A percentile compares a stretch with the other conserved stretches of the same genome.
These are phyloP conservation scores for Chionodraco myersi DNA, from an alignment of 2,113 vertebrate genomes.

Conservation along the genomic window DNA sequence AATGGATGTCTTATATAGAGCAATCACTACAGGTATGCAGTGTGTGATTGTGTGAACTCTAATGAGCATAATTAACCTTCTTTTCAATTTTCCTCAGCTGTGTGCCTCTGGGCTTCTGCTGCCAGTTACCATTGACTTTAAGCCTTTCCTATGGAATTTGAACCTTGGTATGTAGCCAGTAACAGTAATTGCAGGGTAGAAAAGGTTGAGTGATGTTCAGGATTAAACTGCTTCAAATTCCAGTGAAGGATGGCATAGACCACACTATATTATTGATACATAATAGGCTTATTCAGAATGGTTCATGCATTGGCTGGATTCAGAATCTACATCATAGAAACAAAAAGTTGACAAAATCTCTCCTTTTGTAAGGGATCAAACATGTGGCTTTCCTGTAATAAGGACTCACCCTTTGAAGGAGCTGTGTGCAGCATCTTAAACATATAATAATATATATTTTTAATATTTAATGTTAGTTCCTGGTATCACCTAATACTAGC, in stretches of 20 bases:
- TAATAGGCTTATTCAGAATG: not conserved
- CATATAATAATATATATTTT: too few species aligned
- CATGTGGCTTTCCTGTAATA: not conserved
- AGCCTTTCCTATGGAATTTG: slow-evolving; percentile 42
- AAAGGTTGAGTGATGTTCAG: slow-evolving; percentile 28
- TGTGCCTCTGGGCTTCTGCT: slow-evolving; percentile 55
- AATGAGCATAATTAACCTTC: slow-evolving; percentile 70
- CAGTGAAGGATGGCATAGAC: slow-evolving; percentile 30
- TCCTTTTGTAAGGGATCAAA: not conserved
- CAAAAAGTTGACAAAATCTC: not conserved
- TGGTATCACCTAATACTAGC: not conserved
- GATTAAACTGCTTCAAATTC: slow-evolving; percentile 43
- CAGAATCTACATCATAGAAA: not conserved
- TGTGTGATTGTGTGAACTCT: slow-evolving; percentile 62
- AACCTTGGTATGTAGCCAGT: slow-evolving; percentile 54
- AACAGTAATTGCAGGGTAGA: slow-evolving; percentile 65
- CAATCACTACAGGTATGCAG: slow-evolving; percentile 52
- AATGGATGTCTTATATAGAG: slow-evolving; percentile 33
- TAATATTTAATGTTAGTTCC: not conserved
- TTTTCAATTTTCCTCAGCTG: slow-evolving; percentile 43
- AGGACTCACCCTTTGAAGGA: not conserved
- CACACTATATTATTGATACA: slow-evolving; percentile 29
- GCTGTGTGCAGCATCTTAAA: not conserved
- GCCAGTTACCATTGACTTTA: slow-evolving; percentile 53
- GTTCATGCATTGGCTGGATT: not conserved